These are phyloP conservation scores for Hepsetus odoe DNA, from an alignment of 2,113 vertebrate genomes.

Conservation along the genomic window DNA sequence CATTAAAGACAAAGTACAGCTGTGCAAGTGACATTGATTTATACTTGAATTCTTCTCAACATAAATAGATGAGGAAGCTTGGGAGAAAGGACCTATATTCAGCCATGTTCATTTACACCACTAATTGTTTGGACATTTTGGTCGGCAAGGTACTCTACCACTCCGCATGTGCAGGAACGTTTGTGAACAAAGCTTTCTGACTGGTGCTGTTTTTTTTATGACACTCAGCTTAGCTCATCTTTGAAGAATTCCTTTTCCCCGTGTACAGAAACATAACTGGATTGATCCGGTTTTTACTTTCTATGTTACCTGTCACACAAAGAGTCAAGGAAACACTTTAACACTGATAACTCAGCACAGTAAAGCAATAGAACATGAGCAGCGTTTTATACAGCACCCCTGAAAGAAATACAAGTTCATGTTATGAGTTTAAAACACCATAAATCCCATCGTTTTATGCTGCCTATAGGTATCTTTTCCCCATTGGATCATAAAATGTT, in stretches of 20 bases:
- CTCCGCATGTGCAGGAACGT: neutral
- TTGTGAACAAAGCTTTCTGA: conserved; percentile 7
- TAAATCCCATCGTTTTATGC: no score
- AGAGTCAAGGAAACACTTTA: neutral
- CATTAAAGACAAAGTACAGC: no score
- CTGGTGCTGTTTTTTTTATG: neutral
- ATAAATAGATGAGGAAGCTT: neutral
- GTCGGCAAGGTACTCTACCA: neutral
- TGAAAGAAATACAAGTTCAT: neutral
- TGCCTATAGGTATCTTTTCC: no score
- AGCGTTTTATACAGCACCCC: no score
- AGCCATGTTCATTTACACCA: neutral
- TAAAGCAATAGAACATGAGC: no score
- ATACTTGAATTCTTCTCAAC: neutral
- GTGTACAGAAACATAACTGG: neutral
- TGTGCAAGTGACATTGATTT: neutral
- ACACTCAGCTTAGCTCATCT: conserved; percentile 9
- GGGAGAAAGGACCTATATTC: neutral
- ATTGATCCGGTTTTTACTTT: neutral
- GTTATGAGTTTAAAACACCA: no score
- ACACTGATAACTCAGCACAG: no score
- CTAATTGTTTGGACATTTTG: neutral
- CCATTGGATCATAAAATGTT: no score
- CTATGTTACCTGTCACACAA: neutral
- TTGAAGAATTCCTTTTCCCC: conserved; percentile 19